A percentile compares a stretch with the other conserved stretches of the same genome.
Evolutionary conservation across 2,797 vertebrate genomes (phyloP).

Genomic region (Okamejei kenojei): DNA sequence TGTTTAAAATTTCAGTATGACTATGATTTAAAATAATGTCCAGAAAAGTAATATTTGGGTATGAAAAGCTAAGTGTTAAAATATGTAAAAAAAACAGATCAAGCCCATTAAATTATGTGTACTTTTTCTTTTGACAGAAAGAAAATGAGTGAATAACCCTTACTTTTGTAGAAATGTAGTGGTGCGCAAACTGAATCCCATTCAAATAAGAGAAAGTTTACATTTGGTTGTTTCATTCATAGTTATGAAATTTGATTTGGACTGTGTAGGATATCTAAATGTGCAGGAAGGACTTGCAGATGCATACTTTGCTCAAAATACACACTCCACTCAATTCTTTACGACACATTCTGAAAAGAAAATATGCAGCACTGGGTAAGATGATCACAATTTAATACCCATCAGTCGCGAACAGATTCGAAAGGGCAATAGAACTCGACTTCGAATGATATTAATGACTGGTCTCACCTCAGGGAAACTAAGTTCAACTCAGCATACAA

Average conservation of each 20-base stretch:
- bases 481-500: neutral
- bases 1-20: neutral
- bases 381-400: neutral
- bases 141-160: conserved; percentile 13
- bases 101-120: neutral
- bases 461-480: neutral
- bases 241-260: conserved; percentile 11
- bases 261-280: neutral
- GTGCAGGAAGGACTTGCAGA: too few species aligned
- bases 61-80: neutral
- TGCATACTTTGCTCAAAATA: neutral
- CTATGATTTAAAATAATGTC: neutral
- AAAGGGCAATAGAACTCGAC: neutral
- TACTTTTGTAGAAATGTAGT: neutral
- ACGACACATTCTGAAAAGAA: neutral
- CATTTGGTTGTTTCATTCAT: neutral
- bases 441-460: conserved; percentile 5
- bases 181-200: conserved; percentile 14
- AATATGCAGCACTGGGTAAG: neutral
- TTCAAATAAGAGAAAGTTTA: conserved; percentile 22
- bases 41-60: too few species aligned
- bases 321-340: neutral
- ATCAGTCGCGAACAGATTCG: conserved; percentile 20
- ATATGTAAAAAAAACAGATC: neutral
- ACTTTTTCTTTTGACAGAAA: neutral